These are phyloP conservation scores for Ascaphus truei DNA, from an alignment of 2,113 vertebrate genomes.

Conservation along the genomic window DNA sequence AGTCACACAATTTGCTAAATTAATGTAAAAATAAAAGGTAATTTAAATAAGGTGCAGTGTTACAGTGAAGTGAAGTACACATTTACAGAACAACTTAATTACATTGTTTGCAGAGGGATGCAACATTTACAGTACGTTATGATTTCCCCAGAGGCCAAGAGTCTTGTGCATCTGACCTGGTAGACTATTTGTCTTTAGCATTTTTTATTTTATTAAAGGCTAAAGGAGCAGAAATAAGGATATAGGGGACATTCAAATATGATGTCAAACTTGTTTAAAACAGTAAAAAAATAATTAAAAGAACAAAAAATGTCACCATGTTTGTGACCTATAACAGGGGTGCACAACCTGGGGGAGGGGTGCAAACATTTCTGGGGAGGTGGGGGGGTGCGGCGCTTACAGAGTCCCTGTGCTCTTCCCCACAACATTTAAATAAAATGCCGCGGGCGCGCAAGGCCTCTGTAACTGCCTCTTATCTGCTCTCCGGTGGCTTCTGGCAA, in stretches of 20 bases:
- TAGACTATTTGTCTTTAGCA: not conserved
- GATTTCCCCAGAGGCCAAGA: not conserved
- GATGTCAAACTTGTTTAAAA: not conserved
- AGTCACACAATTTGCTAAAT: too few relatives aligned
- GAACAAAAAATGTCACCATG: too few relatives aligned
- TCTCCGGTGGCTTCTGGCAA: too few relatives aligned
- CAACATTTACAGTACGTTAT: not conserved
- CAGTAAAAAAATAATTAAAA: too few relatives aligned
- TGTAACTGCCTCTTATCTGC: too few relatives aligned
- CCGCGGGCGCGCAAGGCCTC: too few relatives aligned
- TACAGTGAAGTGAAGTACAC: not conserved
- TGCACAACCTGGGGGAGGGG: too few relatives aligned
- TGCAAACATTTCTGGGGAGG: too few relatives aligned
- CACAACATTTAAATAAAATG: too few relatives aligned
- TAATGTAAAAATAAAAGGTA: not conserved
- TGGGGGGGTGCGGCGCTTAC: too few relatives aligned
- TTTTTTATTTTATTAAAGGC: not conserved
- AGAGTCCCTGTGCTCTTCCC: too few relatives aligned
- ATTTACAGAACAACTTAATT: not conserved
- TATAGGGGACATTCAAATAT: not conserved
- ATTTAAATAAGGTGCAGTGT: not conserved
- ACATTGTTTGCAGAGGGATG: not conserved
- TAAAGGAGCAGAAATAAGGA: not conserved
- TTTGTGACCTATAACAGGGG: too few relatives aligned
- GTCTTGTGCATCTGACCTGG: constrained; percentile 4